Evolutionary conservation across 2,888 invertebrate genomes (phyloP).

Genomic region (Drosophila diplacantha): DNA sequence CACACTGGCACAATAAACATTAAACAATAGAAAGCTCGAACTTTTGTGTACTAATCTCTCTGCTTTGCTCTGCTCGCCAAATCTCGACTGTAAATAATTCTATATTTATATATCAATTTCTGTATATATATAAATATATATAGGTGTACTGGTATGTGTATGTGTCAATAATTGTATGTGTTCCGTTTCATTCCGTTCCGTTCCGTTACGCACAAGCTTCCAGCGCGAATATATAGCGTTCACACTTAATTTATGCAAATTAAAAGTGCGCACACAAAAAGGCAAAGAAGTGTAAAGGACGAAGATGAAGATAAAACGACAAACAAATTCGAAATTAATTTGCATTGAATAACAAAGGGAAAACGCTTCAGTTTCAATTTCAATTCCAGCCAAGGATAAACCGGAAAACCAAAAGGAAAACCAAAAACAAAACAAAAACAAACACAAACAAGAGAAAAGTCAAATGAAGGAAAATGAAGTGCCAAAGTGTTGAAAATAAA

Average conservation of each 20-base stretch:
- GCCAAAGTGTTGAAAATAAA: slow-evolving; percentile 58
- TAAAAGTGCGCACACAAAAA: slow-evolving; percentile 44
- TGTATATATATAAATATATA: slow-evolving; percentile 6
- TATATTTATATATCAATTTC: neutral
- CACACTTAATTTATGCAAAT: slow-evolving; percentile 59
- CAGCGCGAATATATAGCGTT: slow-evolving; percentile 5
- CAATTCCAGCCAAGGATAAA: slow-evolving; percentile 14
- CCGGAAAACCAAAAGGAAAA: slow-evolving; percentile 25
- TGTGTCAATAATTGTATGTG: slow-evolving; percentile 26
- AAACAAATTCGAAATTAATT: slow-evolving; percentile 65
- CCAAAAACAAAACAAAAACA: slow-evolving; percentile 12
- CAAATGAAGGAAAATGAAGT: slow-evolving; percentile 61
- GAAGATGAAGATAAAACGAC: slow-evolving; percentile 33
- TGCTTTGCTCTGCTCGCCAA: slow-evolving; percentile 28
- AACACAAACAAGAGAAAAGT: slow-evolving; percentile 18
- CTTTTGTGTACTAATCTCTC: slow-evolving; percentile 33
- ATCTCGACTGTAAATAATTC: slow-evolving; percentile 28
- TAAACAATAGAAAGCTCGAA: slow-evolving; percentile 20
- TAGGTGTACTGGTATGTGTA: slow-evolving; percentile 27
- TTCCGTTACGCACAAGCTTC: slow-evolving; percentile 39
- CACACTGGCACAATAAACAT: slow-evolving; percentile 16
- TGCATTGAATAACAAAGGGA: slow-evolving; percentile 54
- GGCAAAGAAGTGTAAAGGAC: neutral
- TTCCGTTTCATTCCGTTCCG: slow-evolving; percentile 31
- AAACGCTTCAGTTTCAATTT: slow-evolving; percentile 27